These are phyloP conservation scores for Moxostoma hubbsi DNA, from an alignment of 2,797 vertebrate species.

Conservation along the genomic window DNA sequence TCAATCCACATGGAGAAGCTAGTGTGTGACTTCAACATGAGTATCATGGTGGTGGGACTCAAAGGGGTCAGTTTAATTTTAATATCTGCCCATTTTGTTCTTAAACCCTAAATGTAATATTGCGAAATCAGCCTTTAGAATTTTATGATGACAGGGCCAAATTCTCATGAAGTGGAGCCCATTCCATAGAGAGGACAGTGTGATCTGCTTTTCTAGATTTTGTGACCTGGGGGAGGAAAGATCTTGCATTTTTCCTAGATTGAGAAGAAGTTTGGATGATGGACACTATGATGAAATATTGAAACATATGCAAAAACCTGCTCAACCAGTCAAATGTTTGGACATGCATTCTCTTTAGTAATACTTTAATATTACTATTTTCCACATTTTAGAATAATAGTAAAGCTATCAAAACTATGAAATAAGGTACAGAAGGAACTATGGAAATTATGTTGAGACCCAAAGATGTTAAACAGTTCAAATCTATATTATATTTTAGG, in stretches of 20 bases:
- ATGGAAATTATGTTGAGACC: too few relatives aligned
- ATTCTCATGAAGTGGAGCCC: constrained; percentile 70
- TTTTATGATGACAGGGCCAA: constrained; percentile 70
- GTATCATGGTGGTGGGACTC: constrained; percentile 19
- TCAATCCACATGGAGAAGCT: constrained; percentile 41
- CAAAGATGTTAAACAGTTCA: too few relatives aligned
- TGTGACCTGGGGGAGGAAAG: constrained; percentile 47
- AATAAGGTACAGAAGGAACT: too few relatives aligned
- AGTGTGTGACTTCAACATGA: constrained; percentile 35
- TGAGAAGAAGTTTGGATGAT: neutral
- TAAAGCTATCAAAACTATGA: too few relatives aligned
- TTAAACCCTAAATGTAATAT: constrained; percentile 37
- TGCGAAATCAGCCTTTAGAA: constrained; percentile 45
- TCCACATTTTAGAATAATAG: too few relatives aligned
- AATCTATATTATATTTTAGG: too few relatives aligned
- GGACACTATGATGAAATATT: too few relatives aligned
- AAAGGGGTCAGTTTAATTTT: constrained; percentile 27
- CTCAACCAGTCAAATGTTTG: too few relatives aligned
- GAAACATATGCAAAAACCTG: neutral
- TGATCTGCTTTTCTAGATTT: constrained; percentile 50
- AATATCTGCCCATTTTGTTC: constrained; percentile 8
- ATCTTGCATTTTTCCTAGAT: constrained; percentile 16
- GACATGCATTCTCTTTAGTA: too few relatives aligned
- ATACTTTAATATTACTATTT: too few relatives aligned
- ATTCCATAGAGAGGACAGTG: constrained; percentile 56